A percentile compares a stretch with the other conserved stretches of the same genome.
Conservation (phyloP, 2,888 invertebrate species). For the Nymphalis polychloros region DNA sequence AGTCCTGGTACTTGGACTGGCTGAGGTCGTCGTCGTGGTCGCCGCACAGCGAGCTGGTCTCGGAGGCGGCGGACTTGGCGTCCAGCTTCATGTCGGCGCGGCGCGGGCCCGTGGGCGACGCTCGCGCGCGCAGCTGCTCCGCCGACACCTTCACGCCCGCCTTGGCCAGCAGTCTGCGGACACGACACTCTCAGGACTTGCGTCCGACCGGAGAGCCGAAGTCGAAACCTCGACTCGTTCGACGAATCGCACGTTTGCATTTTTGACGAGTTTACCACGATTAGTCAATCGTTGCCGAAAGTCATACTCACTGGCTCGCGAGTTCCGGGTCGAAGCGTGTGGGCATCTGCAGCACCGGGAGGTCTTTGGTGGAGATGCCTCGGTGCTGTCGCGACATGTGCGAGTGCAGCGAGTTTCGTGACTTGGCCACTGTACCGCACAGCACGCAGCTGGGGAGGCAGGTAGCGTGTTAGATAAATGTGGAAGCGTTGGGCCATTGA, state of each 20-base stretch:
- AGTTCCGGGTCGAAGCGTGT: slow-evolving; percentile 95
- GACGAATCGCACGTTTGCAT: too few relatives aligned
- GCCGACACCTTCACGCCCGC: slow-evolving; percentile 93
- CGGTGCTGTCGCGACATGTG: slow-evolving; percentile 97
- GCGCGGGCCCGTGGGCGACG: slow-evolving; percentile 92
- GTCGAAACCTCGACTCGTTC: too few relatives aligned
- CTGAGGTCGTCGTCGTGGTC: slow-evolving; percentile 93
- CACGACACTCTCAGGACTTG: neutral
- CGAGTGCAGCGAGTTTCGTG: slow-evolving; percentile 94
- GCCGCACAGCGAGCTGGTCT: slow-evolving; percentile 88
- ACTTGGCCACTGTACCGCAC: slow-evolving; percentile 96
- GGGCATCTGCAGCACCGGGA: slow-evolving; percentile 96
- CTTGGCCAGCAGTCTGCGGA: slow-evolving; percentile 87
- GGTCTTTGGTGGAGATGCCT: slow-evolving; percentile 95
- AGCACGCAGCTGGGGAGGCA: slow-evolving; percentile 86
- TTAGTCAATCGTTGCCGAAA: too few relatives aligned
- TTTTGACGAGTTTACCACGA: too few relatives aligned
- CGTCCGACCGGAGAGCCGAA: too few relatives aligned
- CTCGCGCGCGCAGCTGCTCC: slow-evolving; percentile 90
- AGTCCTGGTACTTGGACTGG: slow-evolving; percentile 81
- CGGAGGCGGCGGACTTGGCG: slow-evolving; percentile 87
- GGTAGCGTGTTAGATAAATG: neutral
- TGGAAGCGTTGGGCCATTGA: too few relatives aligned
- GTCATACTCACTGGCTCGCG: slow-evolving; percentile 85
- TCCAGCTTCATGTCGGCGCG: slow-evolving; percentile 90